Percentiles rank a stretch among this genome's conserved stretches.
phyloP scores from a whole-genome alignment of 1,140 invertebrate species.

The Diploscapter pachys region DNA sequence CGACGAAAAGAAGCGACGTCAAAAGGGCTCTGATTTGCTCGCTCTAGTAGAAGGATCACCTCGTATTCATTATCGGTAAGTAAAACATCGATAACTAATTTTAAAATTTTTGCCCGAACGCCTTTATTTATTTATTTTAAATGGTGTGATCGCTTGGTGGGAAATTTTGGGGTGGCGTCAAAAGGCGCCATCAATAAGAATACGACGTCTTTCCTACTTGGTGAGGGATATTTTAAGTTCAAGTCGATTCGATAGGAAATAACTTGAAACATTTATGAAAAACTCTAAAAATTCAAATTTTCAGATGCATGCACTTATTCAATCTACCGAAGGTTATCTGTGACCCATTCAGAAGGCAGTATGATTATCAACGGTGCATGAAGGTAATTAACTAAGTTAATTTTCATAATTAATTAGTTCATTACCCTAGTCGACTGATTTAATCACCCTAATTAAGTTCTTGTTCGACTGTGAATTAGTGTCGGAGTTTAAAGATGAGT shows the following conservation, averaged over 20 bases:
- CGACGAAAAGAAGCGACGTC: slow-evolving; percentile 23
- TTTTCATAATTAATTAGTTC: not conserved
- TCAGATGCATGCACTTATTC: slow-evolving; percentile 25
- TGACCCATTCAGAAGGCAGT: slow-evolving; percentile 24
- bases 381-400: slow-evolving; percentile 7
- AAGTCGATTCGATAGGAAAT: not conserved
- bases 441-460: slow-evolving; percentile 9
- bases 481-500: slow-evolving; percentile 28
- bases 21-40: slow-evolving; percentile 25
- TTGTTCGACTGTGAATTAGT: slow-evolving; percentile 31
- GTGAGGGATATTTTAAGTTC: not conserved
- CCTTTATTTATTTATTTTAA: not conserved
- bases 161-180: not conserved
- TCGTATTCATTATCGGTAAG: slow-evolving; percentile 15
- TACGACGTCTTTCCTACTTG: not conserved
- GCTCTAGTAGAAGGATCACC: slow-evolving; percentile 17
- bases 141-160: not conserved
- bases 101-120: too few species aligned
- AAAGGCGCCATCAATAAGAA: not conserved
- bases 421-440: not conserved
- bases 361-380: slow-evolving; percentile 27
- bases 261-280: not conserved
- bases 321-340: slow-evolving; percentile 25
- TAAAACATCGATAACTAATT: not conserved
- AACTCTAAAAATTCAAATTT: not conserved